Base-by-base conservation (phyloP, 2,113 vertebrate species). In the Ia io region DNA sequence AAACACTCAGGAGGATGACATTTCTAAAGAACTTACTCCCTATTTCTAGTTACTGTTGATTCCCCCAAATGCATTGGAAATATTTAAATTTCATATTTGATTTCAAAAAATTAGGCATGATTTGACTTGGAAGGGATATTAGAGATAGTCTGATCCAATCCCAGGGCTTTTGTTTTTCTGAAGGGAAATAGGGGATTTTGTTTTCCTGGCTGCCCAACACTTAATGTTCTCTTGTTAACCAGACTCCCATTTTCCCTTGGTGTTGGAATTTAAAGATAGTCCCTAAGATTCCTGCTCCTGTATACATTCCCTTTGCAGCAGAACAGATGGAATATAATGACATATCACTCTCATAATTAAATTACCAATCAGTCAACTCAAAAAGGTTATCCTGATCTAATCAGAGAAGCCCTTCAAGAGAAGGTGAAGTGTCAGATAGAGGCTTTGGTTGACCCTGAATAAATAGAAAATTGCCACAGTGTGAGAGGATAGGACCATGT, bases 91-190 rank as follows among this genome's bases (percentile, higher is more conserved):
- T 47, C 87, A 63, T 67, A 84, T 95, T 88, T 90, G 18, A 73
- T 80, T 96, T 95, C 18, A 90, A 51, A 84, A 88, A 92, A 92
- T 74, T 63, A 73, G 85, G 77, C 23, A 67, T 84, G 78, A 92
- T 96, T 94, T 95, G 80, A 95, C 95, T 95, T 95, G 77, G 42
- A 95, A 92, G 14, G 9, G 25, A 95, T 89, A 16, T 44, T 51
- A 84, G 42, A 35, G 65, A 92, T 78, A 61, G 71, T 84, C 71
- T 84, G 44, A 78, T 67, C 44, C 84, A 95, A 90, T 95, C 67
- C 47, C 18, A 76, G 47, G n/a, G 13, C n/a, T 86, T 83, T 77
- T 67, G 13, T 78, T 96, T 87, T 86, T 82, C 70, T 92, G 47
- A 94, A 90, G n/a, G 23, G 32, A 92, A 74, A 37, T 32, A 23